Evolutionary conservation across 64 coral and sea anemone genomes (phyloP).

Genomic region (Trachythela sp.): DNA sequence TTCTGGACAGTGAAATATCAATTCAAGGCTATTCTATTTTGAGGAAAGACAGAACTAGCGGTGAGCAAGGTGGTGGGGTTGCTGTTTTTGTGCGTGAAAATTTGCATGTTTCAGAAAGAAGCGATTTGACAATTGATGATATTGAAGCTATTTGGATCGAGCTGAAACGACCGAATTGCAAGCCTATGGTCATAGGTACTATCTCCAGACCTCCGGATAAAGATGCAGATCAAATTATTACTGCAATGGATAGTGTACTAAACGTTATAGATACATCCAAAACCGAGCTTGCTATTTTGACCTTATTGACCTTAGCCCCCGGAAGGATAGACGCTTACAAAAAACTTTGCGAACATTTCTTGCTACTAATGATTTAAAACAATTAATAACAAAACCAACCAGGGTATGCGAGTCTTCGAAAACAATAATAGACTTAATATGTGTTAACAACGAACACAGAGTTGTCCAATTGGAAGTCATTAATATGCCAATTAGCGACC

Average conservation of each 20-base stretch:
- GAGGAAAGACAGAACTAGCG: slow-evolving; percentile 20
- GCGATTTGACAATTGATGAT: slow-evolving; percentile 9
- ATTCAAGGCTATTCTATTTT: slow-evolving; percentile 13
- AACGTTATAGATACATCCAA: slow-evolving; percentile 2
- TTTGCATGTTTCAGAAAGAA: not conserved
- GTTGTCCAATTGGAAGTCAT: slow-evolving; percentile 55
- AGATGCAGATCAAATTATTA: slow-evolving; percentile 23
- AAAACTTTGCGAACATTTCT: not conserved
- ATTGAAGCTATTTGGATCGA: slow-evolving; percentile 16
- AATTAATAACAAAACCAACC: slow-evolving; percentile 45
- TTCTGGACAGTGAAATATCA: slow-evolving; percentile 28
- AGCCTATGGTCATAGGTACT: slow-evolving; percentile 24
- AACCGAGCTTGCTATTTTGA: slow-evolving; percentile 9
- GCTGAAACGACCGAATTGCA: not conserved
- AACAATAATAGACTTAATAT: slow-evolving; percentile 51
- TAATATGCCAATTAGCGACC: slow-evolving; percentile 40
- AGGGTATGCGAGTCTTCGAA: slow-evolving; percentile 22
- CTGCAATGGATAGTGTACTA: not conserved
- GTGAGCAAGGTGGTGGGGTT: slow-evolving; percentile 22
- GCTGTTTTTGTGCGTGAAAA: slow-evolving; percentile 13
- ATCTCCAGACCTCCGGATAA: too few species aligned
- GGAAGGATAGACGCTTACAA: not conserved
- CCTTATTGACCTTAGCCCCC: slow-evolving; percentile 24
- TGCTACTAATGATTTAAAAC: slow-evolving; percentile 13
- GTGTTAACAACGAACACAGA: slow-evolving; percentile 37